Evolutionary conservation across 2,113 vertebrate genomes (phyloP).

Genomic region (Himantopus leucocephalus): DNA sequence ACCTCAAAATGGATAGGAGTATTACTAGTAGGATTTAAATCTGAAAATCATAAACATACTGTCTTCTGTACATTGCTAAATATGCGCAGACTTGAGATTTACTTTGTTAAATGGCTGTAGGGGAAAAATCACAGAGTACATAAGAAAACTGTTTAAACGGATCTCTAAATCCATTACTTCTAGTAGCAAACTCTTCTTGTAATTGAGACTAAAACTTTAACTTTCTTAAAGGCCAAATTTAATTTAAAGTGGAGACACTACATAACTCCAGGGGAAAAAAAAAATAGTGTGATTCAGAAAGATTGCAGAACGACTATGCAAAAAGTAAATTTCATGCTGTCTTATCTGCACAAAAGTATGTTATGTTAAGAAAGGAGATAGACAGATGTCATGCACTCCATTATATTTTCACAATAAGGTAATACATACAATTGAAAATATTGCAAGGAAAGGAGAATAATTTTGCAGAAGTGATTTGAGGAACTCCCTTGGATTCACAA

Average conservation of each 20-base stretch:
- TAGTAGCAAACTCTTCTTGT: background rate
- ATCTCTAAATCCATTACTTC: background rate
- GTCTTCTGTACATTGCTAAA: background rate
- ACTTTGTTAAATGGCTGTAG: background rate
- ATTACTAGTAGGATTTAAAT: background rate
- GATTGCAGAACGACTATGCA: background rate
- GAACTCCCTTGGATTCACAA: conserved; percentile 60
- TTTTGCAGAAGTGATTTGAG: conserved; percentile 23
- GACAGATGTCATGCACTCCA: conserved; percentile 37
- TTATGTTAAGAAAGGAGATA: background rate
- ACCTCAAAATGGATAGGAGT: background rate
- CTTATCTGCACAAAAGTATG: background rate
- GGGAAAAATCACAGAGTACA: background rate
- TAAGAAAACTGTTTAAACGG: background rate
- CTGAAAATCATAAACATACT: background rate
- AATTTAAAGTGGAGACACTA: background rate
- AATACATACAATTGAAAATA: background rate
- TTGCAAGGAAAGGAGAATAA: conserved; percentile 12
- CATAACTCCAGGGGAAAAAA: background rate
- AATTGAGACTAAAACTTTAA: background rate
- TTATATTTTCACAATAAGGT: conserved; percentile 62
- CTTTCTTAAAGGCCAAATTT: background rate
- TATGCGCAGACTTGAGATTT: background rate
- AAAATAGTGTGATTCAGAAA: background rate
- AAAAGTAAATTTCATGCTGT: background rate